Conservation (phyloP, 64 coral and sea anemone genomes). For the Platygyra sinensis region DNA sequence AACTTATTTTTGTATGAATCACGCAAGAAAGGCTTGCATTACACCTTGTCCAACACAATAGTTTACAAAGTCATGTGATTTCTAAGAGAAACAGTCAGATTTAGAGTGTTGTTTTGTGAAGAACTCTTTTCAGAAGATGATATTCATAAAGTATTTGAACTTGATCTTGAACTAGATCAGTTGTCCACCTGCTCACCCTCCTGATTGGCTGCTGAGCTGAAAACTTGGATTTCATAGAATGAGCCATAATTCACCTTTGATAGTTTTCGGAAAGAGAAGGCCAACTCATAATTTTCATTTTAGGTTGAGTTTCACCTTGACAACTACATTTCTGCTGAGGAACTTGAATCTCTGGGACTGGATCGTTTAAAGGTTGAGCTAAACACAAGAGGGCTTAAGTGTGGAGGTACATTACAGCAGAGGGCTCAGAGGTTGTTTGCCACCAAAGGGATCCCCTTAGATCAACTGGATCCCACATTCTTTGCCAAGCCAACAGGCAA, state of each 20-base stretch:
- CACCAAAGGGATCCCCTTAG: conserved; percentile 75
- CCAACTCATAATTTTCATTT: neutral
- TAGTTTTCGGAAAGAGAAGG: no score
- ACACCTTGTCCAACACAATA: no score
- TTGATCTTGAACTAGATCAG: no score
- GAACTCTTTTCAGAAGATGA: no score
- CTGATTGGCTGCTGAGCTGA: no score
- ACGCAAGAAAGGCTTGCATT: no score
- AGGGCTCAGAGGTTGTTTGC: conserved; percentile 91
- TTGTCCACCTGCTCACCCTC: no score
- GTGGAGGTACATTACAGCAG: conserved; percentile 96
- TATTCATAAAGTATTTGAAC: no score
- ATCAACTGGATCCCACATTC: conserved; percentile 78
- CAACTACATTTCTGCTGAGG: conserved; percentile 52
- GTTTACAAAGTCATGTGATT: no score
- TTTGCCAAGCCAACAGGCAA: conserved; percentile 74
- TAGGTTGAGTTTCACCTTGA: conserved; percentile 51
- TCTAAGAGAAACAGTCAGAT: no score
- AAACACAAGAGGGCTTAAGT: conserved; percentile 82
- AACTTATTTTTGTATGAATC: no score
- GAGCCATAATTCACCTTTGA: neutral
- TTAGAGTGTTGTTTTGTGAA: no score
- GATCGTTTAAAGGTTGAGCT: conserved; percentile 78
- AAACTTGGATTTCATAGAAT: neutral
- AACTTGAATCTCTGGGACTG: conserved; percentile 81